Base-by-base conservation (phyloP, 2,888 invertebrate species). In the Cynaeus angustus region DNA sequence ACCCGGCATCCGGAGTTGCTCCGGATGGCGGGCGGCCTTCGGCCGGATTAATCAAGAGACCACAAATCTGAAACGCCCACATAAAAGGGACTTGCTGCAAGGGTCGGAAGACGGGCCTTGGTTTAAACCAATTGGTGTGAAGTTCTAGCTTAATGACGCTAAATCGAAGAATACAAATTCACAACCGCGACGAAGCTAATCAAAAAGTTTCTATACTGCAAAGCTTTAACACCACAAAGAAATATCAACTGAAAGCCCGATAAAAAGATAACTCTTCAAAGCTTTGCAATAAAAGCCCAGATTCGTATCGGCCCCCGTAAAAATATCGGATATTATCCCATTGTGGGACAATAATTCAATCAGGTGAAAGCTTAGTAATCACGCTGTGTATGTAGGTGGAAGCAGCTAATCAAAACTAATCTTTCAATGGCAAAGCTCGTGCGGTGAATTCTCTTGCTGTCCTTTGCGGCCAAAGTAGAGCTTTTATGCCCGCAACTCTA, bases 21-120 rank as follows among this genome's bases (percentile, higher is more conserved):
- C 76, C 77, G 75, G 78, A 79, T 77, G 79, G 72, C 71, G 72
- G 75, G 70, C 77, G 72, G 71, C 77, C 78, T 74, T 74, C 78
- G 78, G 79, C 80, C 78, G 80, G 82, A 83, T 83, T 84, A 84
- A 83, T 83, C 83, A 83, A 81, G 81, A 77, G 79, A 82, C 83
- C 83, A 80, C 83, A 82, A 83, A 83, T 83, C 83, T 82, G 80
- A 80, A 79, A 77, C 79, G 80, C 80, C 80, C 79, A 79, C 81
- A 81, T 80, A 79, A 82, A 83, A 82, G 82, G 80, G 77, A 80
- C 78, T 76, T 78, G 74, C 72, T 73, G 8, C 70, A 75, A 77
- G 72, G 71, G 74, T 74, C 73, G 79, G 78, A 80, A 78, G 78
- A 77, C 75, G 78, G 79, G 78, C 77, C 77, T 74, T 77, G 75